Evolutionary conservation across 2,888 invertebrate genomes (phyloP).

Genomic region (Argynnis bischoffii): DNA sequence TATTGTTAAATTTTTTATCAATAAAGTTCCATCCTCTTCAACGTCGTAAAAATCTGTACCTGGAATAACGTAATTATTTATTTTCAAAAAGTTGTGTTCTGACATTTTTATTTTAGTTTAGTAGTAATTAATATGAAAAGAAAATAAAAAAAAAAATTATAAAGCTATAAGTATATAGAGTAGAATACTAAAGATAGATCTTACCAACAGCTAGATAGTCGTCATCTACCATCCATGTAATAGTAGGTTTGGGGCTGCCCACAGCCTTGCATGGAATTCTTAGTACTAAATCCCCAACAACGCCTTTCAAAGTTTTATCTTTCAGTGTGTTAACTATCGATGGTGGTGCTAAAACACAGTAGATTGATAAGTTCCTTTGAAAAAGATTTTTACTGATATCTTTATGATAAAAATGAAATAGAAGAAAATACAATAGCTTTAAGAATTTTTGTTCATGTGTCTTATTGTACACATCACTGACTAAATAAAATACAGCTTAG

Average conservation of each 20-base stretch:
- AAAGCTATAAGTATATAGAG: too few species aligned
- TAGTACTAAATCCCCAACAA: conserved; percentile 48
- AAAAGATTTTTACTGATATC: not conserved
- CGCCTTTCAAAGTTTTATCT: conserved; percentile 38
- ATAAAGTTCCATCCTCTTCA: conserved; percentile 52
- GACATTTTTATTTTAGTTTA: too few species aligned
- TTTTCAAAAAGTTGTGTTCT: too few species aligned
- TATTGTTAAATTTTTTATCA: conserved; percentile 51
- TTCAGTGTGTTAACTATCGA: conserved; percentile 41
- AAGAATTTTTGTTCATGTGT: not conserved
- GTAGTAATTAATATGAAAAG: too few species aligned
- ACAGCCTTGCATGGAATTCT: conserved; percentile 51
- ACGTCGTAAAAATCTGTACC: conserved; percentile 54
- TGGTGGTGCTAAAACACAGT: conserved; percentile 51
- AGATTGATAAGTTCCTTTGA: not conserved
- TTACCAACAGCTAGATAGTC: conserved; percentile 51
- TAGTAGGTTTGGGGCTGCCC: conserved; percentile 55
- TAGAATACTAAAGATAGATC: not conserved
- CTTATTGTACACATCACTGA: not conserved
- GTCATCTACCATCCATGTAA: conserved; percentile 51
- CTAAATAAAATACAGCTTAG: too few species aligned
- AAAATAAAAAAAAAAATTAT: too few species aligned
- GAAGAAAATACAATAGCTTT: too few species aligned
- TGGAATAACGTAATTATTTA: conserved; percentile 33
- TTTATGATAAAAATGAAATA: too few species aligned